Percentiles rank a stretch among this genome's conserved stretches.
These are phyloP conservation scores for Esperia sulphurella DNA, from an alignment of 2,888 invertebrate genomes.

Conservation along the genomic window DNA sequence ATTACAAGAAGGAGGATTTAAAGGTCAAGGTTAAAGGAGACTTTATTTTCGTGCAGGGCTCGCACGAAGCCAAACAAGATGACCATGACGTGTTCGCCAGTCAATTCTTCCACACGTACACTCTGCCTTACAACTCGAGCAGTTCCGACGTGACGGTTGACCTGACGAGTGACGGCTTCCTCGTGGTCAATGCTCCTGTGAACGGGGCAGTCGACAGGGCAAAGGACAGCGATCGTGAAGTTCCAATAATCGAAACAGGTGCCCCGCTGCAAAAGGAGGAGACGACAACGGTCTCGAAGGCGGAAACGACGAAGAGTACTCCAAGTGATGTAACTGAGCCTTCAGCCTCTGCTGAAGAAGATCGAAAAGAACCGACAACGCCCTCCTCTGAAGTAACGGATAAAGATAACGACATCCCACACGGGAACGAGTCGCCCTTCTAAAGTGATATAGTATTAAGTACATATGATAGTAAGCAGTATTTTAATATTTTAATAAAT, in stretches of 20 bases:
- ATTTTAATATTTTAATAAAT: conserved; percentile 73
- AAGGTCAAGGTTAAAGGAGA: conserved; percentile 66
- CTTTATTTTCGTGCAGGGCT: conserved; percentile 62
- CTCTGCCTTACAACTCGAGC: conserved; percentile 56
- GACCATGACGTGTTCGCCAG: conserved; percentile 62
- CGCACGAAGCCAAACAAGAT: conserved; percentile 59
- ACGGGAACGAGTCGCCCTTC: conserved; percentile 53
- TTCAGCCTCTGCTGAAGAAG: conserved; percentile 29
- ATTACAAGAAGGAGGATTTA: conserved; percentile 56
- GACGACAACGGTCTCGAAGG: conserved; percentile 13
- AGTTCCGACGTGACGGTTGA: conserved; percentile 53
- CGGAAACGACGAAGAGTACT: conserved; percentile 11
- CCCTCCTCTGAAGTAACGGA: conserved; percentile 47
- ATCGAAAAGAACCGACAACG: conserved; percentile 52
- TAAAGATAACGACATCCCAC: conserved; percentile 59
- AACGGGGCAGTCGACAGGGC: conserved; percentile 30
- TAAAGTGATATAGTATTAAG: conserved; percentile 66
- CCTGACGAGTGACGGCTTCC: conserved; percentile 45
- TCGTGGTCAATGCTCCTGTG: conserved; percentile 53
- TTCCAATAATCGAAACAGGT: conserved; percentile 53
- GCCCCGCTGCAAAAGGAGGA: conserved; percentile 37
- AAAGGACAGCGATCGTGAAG: conserved; percentile 45
- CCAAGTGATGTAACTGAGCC: conserved; percentile 12
- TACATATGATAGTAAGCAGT: conserved; percentile 54
- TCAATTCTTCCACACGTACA: conserved; percentile 72